Evolutionary conservation across 53 echinoderm and acorn worm species (phyloP).

Genomic region (Hippasteria phrygiana): DNA sequence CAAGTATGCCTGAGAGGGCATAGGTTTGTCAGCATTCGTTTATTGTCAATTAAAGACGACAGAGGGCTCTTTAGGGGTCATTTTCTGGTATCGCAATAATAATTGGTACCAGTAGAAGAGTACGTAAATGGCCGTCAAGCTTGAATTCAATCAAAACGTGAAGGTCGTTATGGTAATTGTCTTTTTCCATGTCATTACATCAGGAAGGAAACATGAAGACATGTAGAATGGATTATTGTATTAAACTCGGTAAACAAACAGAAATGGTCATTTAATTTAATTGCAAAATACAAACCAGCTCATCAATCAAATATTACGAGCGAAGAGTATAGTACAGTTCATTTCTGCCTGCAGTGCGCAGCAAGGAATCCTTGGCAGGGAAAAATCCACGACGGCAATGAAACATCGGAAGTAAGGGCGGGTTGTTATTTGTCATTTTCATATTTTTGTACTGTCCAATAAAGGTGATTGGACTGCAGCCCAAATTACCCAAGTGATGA

Average conservation of each 20-base stretch:
- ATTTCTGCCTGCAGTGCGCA: too few relatives aligned
- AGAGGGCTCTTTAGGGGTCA: slow-evolving; percentile 12
- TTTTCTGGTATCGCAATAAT: not conserved
- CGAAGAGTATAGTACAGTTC: too few relatives aligned
- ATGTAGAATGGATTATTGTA: too few relatives aligned
- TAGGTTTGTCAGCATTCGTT: not conserved
- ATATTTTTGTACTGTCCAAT: too few relatives aligned
- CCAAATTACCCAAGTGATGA: too few relatives aligned
- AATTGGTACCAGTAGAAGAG: not conserved
- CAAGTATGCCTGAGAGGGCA: not conserved
- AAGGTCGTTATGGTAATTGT: not conserved
- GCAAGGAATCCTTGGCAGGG: too few relatives aligned
- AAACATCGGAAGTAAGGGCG: too few relatives aligned
- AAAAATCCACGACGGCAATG: too few relatives aligned
- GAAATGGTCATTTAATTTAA: not conserved
- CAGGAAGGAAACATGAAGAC: not conserved
- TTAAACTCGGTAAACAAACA: too few relatives aligned
- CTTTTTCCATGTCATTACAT: not conserved
- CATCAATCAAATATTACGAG: too few relatives aligned
- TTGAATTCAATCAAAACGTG: not conserved
- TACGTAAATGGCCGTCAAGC: not conserved
- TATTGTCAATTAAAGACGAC: not conserved
- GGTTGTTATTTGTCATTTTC: too few relatives aligned
- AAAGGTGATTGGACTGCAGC: too few relatives aligned
- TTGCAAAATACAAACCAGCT: not conserved